Base-by-base conservation (phyloP, 1,140 invertebrate genomes). In the Holotrichia oblita region DNA sequence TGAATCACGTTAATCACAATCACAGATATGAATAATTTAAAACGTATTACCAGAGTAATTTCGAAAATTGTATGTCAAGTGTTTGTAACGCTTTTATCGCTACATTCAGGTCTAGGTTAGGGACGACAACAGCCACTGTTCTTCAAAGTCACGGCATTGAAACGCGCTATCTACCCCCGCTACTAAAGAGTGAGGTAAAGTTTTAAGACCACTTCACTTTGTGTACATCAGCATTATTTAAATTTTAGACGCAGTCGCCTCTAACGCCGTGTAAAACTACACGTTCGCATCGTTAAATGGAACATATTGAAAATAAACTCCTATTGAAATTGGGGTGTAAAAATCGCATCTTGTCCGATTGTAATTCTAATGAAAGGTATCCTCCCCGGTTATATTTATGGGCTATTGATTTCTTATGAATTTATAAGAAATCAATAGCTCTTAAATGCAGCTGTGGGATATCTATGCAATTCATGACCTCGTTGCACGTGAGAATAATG, bases 141-240 rank as follows among this genome's bases (percentile, higher is more conserved):
- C 48, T 55, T 55, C 48, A 55, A 55, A 55, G 48, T 55, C 48
- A n/a, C 48, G 48, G 48, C 48, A 55, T 55, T 55, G 48, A 55
- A 55, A 55, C 48, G 48, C 48, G 7, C 9, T 55, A 17, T 14
- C 27, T 34, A 34, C 27, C 27, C 27, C 27, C 27, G 12, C 14
- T 14, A 14, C n/a, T 55, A 55, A 17, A 55, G 48, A 55, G n/a
- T 17, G 48, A 55, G 14, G 12, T 55, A 79, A 55, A 17, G 14
- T 55, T 55, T 55, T 55, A 83, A 86, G 84, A 74, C 81, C 80
- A 73, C 85, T 87, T 82, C 79, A 86, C 84, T 59, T 80, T 81
- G 80, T 82, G 84, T 80, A 61, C 83, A 85, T 87, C 87, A 87
- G 86, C 87, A 79, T 84, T 87, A 87, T 87, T 87, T 83, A 80